Evolutionary conservation across 2,797 vertebrate genomes (phyloP), one percentile per base, ranked within the genome.

Genomic region (Huso huso): DNA sequence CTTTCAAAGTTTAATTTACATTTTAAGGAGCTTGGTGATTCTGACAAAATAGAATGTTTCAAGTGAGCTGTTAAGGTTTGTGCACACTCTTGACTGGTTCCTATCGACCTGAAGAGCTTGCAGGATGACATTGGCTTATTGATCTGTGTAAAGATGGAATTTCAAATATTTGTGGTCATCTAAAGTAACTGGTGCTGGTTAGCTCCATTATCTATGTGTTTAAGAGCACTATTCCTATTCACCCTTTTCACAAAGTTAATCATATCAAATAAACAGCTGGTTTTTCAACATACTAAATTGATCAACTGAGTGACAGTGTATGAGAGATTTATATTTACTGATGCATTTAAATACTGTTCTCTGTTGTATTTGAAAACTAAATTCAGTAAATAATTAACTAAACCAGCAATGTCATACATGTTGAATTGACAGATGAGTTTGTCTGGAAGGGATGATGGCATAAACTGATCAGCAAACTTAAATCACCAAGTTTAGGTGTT

Each of bases 41-140:
- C 11, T 58, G 55, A 58, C 55, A 11, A 37, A 37, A 1, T 58
- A 13, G 55, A 58, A 58, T 58, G 10, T 58, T 58, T 58, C 12
- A 58, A 58, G 55, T 58, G 55, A 58, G 55, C 55, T 58, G 55
- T 58, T 58, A 58, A 58, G 12, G 12, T 58, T 58, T 58, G 55
- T 58, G 55, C 15, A 58, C 55, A 58, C 55, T 58, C 12, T 18
- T 11, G 55, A 13, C 12, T 11, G 12, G 55, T 58, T 58, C 55
- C 12, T 58, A 58, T 58, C 12, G 55, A 58, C 55, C 55, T 58
- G 6, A 58, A 13, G 12, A 11, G 12, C 3, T 13, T 13, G 55
- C 55, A 58, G 55, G 55, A 58, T 58, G 11, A 4, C 55, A 58
- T 58, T 58, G 55, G 55, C 55, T 58, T 58, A 58, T 58, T 58